Evolutionary conservation across 2,888 invertebrate species (phyloP), one percentile per base, ranked within the genome.

Genomic region (Agrypnus murinus): DNA sequence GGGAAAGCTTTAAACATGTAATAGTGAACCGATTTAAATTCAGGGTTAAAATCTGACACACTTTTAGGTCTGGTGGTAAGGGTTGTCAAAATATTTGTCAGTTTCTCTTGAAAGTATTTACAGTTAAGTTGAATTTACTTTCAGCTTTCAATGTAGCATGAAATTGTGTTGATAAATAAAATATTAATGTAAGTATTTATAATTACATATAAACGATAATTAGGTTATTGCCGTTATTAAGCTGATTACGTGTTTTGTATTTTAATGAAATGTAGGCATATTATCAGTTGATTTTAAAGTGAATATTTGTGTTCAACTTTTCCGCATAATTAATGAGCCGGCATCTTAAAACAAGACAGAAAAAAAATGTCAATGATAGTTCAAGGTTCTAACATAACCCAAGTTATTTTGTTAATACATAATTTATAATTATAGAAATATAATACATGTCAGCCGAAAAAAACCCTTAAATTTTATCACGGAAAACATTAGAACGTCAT

Each of bases 51-150:
- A 57, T 50, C 40, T 65, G 70, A 70, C 70, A 65, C 53, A 70
- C 60, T 65, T 69, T 65, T 59, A n/a, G 65, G 55, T 25, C 45
- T 43, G 60, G 59, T 70, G 65, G 65, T 46, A 34, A 65, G 58
- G 43, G 32, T 46, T 60, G 65, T 70, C 70, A 65, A 59, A 70
- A 70, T 70, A 70, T 70, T 69, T 65, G 58, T 65, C 69, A 69
- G 69, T 69, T 31, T n/a, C 31, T 40, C 10, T 55, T 10, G 9
- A 50, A 46, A 45, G 10, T 10, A 69, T 64, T 69, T 58, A 59
- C 69, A 55, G 69, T 69, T 69, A 69, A 19, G 15, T 43, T 17
- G 10, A 8, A 25, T 25, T 25, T 25, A 25, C 25, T 25, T 25
- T 25, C 25, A 25, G 25, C 5, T 25, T 25, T 25, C 5, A 25